phyloP scores from a whole-genome alignment of 2,888 invertebrate genomes.

The Agapostemon virescens region DNA sequence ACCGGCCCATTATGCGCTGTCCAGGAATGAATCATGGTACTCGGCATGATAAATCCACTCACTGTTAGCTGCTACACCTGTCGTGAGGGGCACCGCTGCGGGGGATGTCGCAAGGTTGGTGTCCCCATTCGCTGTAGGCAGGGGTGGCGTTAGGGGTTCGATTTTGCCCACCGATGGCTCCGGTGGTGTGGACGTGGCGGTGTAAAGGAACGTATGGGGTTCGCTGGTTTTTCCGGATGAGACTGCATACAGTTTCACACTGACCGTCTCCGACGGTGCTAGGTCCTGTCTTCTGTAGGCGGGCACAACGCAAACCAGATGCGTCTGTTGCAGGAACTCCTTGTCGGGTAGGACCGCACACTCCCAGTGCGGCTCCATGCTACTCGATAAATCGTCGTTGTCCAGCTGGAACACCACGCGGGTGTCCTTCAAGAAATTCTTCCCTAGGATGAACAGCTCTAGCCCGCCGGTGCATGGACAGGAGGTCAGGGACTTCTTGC shows the following conservation, averaged over 20 bases:
- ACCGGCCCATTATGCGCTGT: not conserved
- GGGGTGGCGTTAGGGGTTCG: slow-evolving; percentile 68
- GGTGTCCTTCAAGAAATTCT: slow-evolving; percentile 95
- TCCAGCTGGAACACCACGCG: slow-evolving; percentile 88
- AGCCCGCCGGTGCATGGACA: slow-evolving; percentile 90
- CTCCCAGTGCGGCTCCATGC: slow-evolving; percentile 86
- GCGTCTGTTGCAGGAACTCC: slow-evolving; percentile 94
- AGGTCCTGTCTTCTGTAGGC: slow-evolving; percentile 87
- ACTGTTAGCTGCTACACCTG: slow-evolving; percentile 70
- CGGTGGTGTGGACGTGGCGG: slow-evolving; percentile 78
- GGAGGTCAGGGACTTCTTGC: slow-evolving; percentile 91
- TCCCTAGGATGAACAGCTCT: slow-evolving; percentile 93
- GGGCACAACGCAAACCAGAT: slow-evolving; percentile 93
- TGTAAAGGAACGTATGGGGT: slow-evolving; percentile 91
- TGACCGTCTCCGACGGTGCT: slow-evolving; percentile 84
- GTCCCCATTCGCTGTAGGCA: slow-evolving; percentile 78
- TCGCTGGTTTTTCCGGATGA: slow-evolving; percentile 94
- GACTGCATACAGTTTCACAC: slow-evolving; percentile 89
- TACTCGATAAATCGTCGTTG: slow-evolving; percentile 81
- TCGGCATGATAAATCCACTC: slow-evolving; percentile 39
- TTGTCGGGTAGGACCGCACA: slow-evolving; percentile 92
- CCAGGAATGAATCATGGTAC: too few species aligned
- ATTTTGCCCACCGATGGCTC: slow-evolving; percentile 75
- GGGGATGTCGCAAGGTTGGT: slow-evolving; percentile 65
- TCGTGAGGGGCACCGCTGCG: slow-evolving; percentile 64